Conservation (phyloP, 2,797 vertebrate genomes). For the Sebastes vulpes region DNA sequence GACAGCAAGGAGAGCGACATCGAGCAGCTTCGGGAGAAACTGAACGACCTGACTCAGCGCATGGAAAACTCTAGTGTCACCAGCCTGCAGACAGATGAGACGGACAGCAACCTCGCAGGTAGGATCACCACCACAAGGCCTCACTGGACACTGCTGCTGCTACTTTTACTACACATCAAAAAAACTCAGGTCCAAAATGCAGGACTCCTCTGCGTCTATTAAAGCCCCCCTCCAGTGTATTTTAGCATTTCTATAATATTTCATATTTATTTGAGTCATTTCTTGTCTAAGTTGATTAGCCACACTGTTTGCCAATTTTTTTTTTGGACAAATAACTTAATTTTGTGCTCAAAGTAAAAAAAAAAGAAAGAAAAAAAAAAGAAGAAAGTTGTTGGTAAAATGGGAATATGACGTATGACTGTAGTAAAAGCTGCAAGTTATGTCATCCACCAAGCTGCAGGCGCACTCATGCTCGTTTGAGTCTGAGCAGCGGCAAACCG, state of each 20-base stretch:
- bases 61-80: slow-evolving; percentile 96
- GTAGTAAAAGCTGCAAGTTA: too few relatives aligned
- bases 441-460: too few relatives aligned
- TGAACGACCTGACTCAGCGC: slow-evolving; percentile 92
- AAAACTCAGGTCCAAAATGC: neutral
- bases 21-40: slow-evolving; percentile 94
- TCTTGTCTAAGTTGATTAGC: too few relatives aligned
- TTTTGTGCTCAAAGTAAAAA: too few relatives aligned
- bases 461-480: too few relatives aligned
- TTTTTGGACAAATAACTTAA: too few relatives aligned
- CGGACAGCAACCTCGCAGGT: slow-evolving; percentile 95
- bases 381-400: too few relatives aligned
- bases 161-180: neutral
- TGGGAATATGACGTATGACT: too few relatives aligned
- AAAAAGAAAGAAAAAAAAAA: too few relatives aligned
- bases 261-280: neutral
- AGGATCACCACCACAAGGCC: slow-evolving; percentile 39
- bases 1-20: slow-evolving; percentile 99
- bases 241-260: too few relatives aligned
- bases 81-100: slow-evolving; percentile 94
- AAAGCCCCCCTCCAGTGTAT: too few relatives aligned
- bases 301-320: accelerated
- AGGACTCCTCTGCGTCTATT: neutral
- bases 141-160: neutral
- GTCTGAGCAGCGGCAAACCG: too few relatives aligned